These are phyloP conservation scores for Dromas ardeola DNA, from an alignment of 2,113 vertebrate species.

Conservation along the genomic window DNA sequence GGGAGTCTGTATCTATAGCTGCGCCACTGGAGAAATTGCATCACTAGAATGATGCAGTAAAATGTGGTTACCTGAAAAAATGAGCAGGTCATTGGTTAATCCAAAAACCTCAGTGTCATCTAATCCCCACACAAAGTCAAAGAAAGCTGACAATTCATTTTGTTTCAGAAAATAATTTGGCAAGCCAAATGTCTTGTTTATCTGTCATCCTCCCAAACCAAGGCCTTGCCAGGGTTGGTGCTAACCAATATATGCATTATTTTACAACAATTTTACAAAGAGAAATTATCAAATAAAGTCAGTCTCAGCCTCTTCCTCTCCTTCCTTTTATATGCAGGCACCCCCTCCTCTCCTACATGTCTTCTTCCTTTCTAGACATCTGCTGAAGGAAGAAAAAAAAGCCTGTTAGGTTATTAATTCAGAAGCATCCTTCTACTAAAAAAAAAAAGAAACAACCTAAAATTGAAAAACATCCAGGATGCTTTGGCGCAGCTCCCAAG, in stretches of 20 bases:
- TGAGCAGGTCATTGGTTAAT: accelerated
- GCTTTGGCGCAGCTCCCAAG: slow-evolving; percentile 13
- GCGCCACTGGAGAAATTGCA: neutral
- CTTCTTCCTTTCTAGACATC: slow-evolving; percentile 1
- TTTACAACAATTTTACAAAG: neutral
- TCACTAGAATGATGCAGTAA: neutral
- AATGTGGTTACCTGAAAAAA: neutral
- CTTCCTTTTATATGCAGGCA: neutral
- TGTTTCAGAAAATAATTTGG: neutral
- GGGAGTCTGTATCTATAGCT: neutral
- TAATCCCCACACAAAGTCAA: neutral
- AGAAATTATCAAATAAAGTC: neutral
- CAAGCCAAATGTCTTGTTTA: neutral
- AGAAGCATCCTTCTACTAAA: neutral
- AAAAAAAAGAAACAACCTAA: neutral
- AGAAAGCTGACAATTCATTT: neutral
- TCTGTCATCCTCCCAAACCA: neutral
- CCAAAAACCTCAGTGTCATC: neutral
- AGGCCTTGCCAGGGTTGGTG: neutral
- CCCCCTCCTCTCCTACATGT: neutral
- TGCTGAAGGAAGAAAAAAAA: neutral
- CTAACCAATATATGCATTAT: neutral
- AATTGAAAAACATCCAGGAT: slow-evolving; percentile 24
- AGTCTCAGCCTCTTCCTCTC: neutral
- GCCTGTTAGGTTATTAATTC: slow-evolving; percentile 17